A percentile compares a stretch with the other conserved stretches of the same genome.
phyloP scores from a whole-genome alignment of 2,113 vertebrate species.

The Bungarus multicinctus region DNA sequence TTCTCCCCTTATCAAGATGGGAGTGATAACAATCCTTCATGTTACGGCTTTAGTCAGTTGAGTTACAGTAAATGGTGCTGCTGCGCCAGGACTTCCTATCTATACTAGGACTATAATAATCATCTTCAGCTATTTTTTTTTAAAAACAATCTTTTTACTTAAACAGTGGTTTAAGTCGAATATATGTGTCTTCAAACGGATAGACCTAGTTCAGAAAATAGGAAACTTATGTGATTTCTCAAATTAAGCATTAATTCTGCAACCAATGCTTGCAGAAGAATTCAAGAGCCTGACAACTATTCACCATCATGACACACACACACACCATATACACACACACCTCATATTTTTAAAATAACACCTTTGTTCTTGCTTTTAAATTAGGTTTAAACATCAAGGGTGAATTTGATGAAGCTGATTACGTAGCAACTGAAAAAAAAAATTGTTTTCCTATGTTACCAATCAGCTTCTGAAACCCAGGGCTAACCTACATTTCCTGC shows the following conservation, averaged over 20 bases:
- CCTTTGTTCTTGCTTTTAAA: not conserved
- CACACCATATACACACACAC: too few species aligned
- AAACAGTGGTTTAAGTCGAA: not conserved
- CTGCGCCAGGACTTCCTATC: too few species aligned
- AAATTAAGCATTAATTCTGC: not conserved
- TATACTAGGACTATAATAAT: not conserved
- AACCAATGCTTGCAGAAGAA: not conserved
- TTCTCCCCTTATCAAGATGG: slow-evolving; percentile 42
- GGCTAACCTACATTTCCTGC: not conserved
- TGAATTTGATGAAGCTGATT: not conserved
- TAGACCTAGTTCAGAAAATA: not conserved
- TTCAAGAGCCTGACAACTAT: too few species aligned
- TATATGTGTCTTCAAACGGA: not conserved
- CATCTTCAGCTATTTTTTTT: not conserved
- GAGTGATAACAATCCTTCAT: slow-evolving; percentile 29
- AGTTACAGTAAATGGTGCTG: slow-evolving; percentile 3
- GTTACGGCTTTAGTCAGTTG: slow-evolving; percentile 32
- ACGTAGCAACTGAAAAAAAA: not conserved
- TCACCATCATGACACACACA: not conserved
- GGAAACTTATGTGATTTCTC: not conserved
- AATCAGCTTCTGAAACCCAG: not conserved
- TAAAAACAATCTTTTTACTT: not conserved
- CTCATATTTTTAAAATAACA: not conserved
- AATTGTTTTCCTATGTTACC: not conserved
- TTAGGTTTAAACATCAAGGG: not conserved